Evolutionary conservation across 2,888 invertebrate species (phyloP), one percentile per base, ranked within the genome.

Genomic region (Crematogaster levior): DNA sequence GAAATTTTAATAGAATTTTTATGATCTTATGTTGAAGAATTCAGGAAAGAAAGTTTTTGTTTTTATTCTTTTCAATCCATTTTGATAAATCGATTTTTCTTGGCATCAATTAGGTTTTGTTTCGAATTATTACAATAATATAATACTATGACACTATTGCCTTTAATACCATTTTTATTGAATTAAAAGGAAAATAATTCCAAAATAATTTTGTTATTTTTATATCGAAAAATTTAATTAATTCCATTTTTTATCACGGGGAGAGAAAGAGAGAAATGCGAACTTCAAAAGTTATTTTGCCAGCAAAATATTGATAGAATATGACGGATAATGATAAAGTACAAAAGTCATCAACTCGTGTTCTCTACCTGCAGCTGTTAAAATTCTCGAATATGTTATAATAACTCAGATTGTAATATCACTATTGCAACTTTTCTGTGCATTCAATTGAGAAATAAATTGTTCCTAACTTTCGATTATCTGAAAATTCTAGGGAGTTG

Each of bases 321-420:
- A 79, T 79, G 56, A 79, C 18, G 68, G 77, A 79, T 79, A 79
- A 79, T 68, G 68, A 79, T 18, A 79, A 68, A 56, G 6, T 56
- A 56, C 43, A 43, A 30, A 79, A 68, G 24, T 68, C 53, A 68
- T 77, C 10, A 66, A 30, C n/a, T 51, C 21, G 37, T 37, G 27
- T 51, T 65, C 40, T 27, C 12, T 40, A 12, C 21, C 3, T n/a
- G 27, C 53, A 65, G 37, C 24, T 56, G 40, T 77, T 61, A 12
- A 63, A 63, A 48, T 60, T 65, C 40, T 27, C 40, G 37, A 51
- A 24, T 61, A 48, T 63, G 34, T 65, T 75, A 5, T 15, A 43
- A 60, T 63, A 51, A 40, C n/a, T 56, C 24, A 43, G 3, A 68
- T 27, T 40, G 6, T 66, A 56, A 56, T 77, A 79, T 66, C 56